A percentile compares a stretch with the other conserved stretches of the same genome.
Conservation (phyloP, 2,888 invertebrate genomes). For the Lydus trimaculatus region DNA sequence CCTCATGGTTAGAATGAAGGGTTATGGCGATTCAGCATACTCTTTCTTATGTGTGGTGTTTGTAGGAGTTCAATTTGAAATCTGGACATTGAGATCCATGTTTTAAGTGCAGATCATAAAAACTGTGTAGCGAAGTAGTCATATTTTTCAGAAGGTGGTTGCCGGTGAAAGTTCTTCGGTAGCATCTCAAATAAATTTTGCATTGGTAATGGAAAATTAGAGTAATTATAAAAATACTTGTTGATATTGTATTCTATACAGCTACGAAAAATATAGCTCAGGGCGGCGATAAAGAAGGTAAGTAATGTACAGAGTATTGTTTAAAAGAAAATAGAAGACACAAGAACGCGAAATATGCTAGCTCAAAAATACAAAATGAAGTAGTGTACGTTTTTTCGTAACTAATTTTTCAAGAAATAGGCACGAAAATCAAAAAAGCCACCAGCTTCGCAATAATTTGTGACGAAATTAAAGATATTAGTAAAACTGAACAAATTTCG, state of each 20-base stretch:
- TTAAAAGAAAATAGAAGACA: conserved; percentile 5
- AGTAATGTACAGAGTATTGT: conserved; percentile 7
- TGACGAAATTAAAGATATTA: conserved; percentile 25
- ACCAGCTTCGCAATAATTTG: conserved; percentile 22
- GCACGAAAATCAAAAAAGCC: neutral
- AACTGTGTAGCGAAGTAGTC: neutral
- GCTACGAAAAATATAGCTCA: conserved; percentile 14
- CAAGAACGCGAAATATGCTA: conserved; percentile 20
- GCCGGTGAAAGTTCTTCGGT: neutral
- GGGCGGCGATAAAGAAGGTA: conserved; percentile 14
- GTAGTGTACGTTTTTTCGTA: conserved; percentile 16
- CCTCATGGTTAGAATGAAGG: neutral
- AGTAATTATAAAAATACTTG: conserved; percentile 15
- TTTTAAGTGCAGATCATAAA: conserved; percentile 14
- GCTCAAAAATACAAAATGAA: conserved; percentile 22
- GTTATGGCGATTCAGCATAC: neutral
- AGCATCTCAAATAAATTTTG: conserved; percentile 6
- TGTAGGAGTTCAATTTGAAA: conserved; percentile 11
- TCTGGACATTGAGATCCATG: conserved; percentile 16
- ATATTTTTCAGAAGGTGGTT: neutral
- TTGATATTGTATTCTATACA: conserved; percentile 12
- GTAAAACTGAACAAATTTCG: conserved; percentile 16
- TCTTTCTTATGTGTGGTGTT: neutral
- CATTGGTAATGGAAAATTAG: conserved; percentile 16
- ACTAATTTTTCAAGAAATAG: conserved; percentile 18